phyloP scores from a whole-genome alignment of 2,888 invertebrate species.

The Ctenicera cuprea region DNA sequence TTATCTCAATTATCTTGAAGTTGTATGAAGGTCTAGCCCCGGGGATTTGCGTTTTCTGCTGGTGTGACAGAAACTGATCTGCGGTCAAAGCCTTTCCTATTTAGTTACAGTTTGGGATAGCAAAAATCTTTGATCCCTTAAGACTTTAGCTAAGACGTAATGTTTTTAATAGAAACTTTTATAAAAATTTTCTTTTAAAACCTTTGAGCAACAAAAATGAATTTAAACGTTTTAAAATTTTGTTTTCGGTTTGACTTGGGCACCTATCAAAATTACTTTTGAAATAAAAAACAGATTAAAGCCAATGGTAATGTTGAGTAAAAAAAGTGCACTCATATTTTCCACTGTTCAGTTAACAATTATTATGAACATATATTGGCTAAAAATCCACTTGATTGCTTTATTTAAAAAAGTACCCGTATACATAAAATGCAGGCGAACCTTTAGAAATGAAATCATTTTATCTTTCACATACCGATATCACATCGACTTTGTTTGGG shows the following conservation, averaged over 20 bases:
- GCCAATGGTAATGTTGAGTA: no score
- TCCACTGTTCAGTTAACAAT: background rate
- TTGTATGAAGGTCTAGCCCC: background rate
- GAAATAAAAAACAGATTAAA: no score
- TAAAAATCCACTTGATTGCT: background rate
- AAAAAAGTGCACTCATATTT: background rate
- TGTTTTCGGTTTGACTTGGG: no score
- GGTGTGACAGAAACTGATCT: slow-evolving; percentile 1
- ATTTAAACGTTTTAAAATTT: no score
- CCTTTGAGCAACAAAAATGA: no score
- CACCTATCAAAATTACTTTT: no score
- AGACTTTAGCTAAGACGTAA: no score
- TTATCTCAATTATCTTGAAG: slow-evolving; percentile 11
- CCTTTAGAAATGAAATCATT: no score
- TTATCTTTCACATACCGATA: background rate
- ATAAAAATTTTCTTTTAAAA: no score
- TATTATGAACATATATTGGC: slow-evolving; percentile 10
- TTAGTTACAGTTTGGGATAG: slow-evolving; percentile 11
- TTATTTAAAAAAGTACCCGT: background rate
- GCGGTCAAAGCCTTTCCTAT: slow-evolving; percentile 18
- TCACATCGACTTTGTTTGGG: slow-evolving; percentile 12
- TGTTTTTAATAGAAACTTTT: no score
- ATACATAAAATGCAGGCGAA: slow-evolving; percentile 3
- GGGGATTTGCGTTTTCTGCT: slow-evolving; percentile 15
- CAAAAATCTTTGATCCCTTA: background rate